A percentile compares a stretch with the other conserved stretches of the same genome.
phyloP scores from a whole-genome alignment of 2,797 vertebrate species.

The Chelon auratus region DNA sequence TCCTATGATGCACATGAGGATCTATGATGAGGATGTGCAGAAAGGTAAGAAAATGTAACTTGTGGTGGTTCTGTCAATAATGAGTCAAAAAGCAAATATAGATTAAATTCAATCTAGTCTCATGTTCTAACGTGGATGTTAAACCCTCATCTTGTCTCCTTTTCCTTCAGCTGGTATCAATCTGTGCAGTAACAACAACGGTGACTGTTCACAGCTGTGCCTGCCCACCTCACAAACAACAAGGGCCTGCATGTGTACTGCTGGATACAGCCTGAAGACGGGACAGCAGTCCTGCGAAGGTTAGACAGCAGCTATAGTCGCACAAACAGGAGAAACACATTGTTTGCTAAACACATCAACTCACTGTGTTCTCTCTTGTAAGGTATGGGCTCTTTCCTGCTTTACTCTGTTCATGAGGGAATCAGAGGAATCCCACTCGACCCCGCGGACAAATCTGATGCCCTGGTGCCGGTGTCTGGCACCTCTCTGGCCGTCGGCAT shows the following conservation, averaged over 20 bases:
- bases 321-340: slow-evolving; percentile 6
- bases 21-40: slow-evolving; percentile 93
- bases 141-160: slow-evolving; percentile 7
- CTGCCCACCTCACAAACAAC: slow-evolving; percentile 91
- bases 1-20: slow-evolving; percentile 97
- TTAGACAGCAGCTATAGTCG: slow-evolving; percentile 52
- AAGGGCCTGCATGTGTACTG: slow-evolving; percentile 96
- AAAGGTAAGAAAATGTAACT: slow-evolving; percentile 77
- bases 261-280: slow-evolving; percentile 94
- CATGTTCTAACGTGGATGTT: background rate
- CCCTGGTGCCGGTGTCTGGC: slow-evolving; percentile 94
- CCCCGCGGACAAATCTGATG: slow-evolving; percentile 95
- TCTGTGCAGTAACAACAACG: slow-evolving; percentile 93
- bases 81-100: background rate
- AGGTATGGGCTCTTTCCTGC: slow-evolving; percentile 97
- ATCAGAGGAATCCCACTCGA: slow-evolving; percentile 97
- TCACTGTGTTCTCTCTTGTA: slow-evolving; percentile 31
- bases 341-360: slow-evolving; percentile 1
- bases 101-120: background rate
- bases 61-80: background rate
- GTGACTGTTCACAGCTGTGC: slow-evolving; percentile 97
- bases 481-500: slow-evolving; percentile 97
- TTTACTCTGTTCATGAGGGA: slow-evolving; percentile 97
- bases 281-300: slow-evolving; percentile 96
- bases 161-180: slow-evolving; percentile 83